phyloP scores from a whole-genome alignment of 2,888 invertebrate genomes.

The Idaea dimidiata region DNA sequence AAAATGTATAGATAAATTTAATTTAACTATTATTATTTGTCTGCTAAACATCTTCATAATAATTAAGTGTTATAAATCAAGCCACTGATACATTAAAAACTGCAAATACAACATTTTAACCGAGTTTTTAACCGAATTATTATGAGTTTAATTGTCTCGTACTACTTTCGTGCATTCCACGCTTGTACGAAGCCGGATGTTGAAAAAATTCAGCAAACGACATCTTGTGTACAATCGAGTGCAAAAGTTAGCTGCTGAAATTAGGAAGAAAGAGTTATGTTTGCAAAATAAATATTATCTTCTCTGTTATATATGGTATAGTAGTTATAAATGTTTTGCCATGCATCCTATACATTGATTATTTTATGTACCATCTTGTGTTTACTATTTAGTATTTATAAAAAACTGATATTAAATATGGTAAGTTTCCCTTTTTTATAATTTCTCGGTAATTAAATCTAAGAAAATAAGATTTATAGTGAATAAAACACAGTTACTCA shows the following conservation, averaged over 20 bases:
- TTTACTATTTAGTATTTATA: too few species aligned
- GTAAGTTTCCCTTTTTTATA: too few species aligned
- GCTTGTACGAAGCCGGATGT: constrained; percentile 48
- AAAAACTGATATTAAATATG: too few species aligned
- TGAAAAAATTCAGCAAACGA: constrained; percentile 44
- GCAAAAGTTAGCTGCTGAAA: constrained; percentile 15
- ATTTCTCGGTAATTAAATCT: too few species aligned
- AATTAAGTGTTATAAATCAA: neutral
- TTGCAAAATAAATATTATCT: neutral
- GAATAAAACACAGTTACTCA: too few species aligned
- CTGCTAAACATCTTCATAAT: neutral
- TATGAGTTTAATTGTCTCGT: constrained; percentile 49
- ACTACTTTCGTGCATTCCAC: constrained; percentile 49
- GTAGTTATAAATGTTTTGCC: too few species aligned
- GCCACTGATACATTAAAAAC: neutral
- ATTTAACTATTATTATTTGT: neutral
- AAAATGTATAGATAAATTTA: neutral
- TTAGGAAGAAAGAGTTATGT: neutral
- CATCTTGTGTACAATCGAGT: constrained; percentile 33
- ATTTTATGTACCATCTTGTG: too few species aligned
- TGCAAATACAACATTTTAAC: constrained; percentile 7
- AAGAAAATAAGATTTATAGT: too few species aligned
- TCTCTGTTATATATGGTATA: too few species aligned
- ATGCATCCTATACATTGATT: too few species aligned
- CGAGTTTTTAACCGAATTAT: constrained; percentile 26